Evolutionary conservation across 2,113 vertebrate species (phyloP).

Genomic region (Talpa occidentalis): DNA sequence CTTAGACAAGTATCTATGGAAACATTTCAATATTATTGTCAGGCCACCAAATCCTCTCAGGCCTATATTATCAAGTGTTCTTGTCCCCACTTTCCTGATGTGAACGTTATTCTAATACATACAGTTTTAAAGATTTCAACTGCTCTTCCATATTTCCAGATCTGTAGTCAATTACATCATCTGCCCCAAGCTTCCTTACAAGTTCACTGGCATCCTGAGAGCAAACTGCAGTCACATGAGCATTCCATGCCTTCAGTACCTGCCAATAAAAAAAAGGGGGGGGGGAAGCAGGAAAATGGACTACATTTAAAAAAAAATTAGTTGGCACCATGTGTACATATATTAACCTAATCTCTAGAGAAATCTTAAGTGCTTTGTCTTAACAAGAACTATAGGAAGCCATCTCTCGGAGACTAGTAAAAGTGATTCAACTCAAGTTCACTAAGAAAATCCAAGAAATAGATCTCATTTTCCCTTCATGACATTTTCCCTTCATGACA

Average conservation of each 20-base stretch:
- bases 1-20: background rate
- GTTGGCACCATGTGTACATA: background rate
- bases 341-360: background rate
- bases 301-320: background rate
- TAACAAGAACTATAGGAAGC: conserved; percentile 24
- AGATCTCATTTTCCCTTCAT: background rate
- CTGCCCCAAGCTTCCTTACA: conserved; percentile 91
- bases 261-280: conserved; percentile 73
- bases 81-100: background rate
- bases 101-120: conserved; percentile 70
- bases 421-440: conserved; percentile 14
- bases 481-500: background rate
- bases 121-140: conserved; percentile 90
- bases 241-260: conserved; percentile 96
- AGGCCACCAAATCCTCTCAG: background rate
- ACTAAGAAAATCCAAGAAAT: conserved; percentile 16
- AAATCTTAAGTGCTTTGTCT: background rate
- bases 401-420: conserved; percentile 26
- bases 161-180: conserved; percentile 94
- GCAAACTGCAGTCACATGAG: conserved; percentile 96
- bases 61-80: background rate
- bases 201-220: conserved; percentile 91
- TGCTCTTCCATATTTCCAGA: conserved; percentile 87
- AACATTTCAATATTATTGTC: background rate
- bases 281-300: background rate